Percentiles rank a stretch among this genome's conserved stretches.
Evolutionary conservation across 1,140 invertebrate genomes (phyloP).

Genomic region (Eueides isabella): DNA sequence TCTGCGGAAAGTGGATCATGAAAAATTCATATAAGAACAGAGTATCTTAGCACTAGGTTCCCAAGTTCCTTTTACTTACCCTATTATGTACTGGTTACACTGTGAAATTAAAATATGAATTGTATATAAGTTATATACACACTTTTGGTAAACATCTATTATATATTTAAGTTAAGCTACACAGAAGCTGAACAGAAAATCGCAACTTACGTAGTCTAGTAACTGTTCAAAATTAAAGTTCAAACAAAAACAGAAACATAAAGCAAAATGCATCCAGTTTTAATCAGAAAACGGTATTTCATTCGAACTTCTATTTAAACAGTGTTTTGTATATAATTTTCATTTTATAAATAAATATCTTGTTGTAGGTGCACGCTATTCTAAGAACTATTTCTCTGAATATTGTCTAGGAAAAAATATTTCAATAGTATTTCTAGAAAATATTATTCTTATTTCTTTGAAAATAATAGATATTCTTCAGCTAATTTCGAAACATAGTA

Average conservation of each 20-base stretch:
- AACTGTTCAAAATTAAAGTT: neutral
- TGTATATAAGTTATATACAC: no score
- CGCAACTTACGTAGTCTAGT: neutral
- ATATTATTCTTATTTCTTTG: neutral
- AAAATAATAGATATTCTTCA: neutral
- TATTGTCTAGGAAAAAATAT: neutral
- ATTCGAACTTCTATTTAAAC: neutral
- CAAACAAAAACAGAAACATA: neutral
- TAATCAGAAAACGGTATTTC: neutral
- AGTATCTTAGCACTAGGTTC: no score
- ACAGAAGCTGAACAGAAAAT: constrained; percentile 3
- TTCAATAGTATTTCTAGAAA: no score
- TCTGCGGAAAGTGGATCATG: no score
- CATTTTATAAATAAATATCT: neutral
- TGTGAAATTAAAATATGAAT: no score
- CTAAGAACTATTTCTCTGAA: neutral
- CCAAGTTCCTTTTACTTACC: no score
- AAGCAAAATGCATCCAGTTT: neutral
- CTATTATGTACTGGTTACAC: no score
- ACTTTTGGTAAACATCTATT: neutral
- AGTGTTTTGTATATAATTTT: neutral
- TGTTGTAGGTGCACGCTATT: neutral
- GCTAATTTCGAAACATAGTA: no score
- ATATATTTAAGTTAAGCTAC: neutral
- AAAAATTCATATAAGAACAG: no score